Evolutionary conservation across 35 echinoderm and acorn worm genomes (phyloP), one percentile per base, ranked within the genome.

Genomic region (Lytechinus variegatus): DNA sequence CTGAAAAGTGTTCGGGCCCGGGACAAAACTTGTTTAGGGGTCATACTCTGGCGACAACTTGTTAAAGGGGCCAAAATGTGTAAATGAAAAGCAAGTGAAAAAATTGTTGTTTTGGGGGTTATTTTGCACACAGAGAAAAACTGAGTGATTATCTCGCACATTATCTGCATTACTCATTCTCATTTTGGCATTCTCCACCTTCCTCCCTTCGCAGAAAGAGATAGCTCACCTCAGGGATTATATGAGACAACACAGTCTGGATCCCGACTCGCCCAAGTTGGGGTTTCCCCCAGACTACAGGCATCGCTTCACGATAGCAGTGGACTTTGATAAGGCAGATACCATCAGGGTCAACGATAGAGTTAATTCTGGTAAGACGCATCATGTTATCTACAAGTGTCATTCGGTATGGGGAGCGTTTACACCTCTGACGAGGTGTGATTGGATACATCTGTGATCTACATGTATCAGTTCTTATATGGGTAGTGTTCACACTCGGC

Each of bases 151-250:
- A 79, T 79, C 66, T 27, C 14, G 7, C 61, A n/a, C 19, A 79
- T 58, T 9, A 54, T 28, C 9, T 94, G 8, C 27, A 29, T 56
- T 55, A 94, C 19, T 94, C 27, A 27, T 95, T 6, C 88, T 87
- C 14, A 94, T 54, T 94, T 96, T 79, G 9, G 33, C 33, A 27
- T 72, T 61, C 56, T 14, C 5, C 0, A 14, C 95, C 27, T 44
- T 44, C 27, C 86, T 54, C 24, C 54, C 10, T 87, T 86, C 92
- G 9, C 92, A 98, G 97, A 98, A 98, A 98, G 97, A 98, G 95
- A 98, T 98, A 95, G 96, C 96, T 33, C 92, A 97, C 89, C 89
- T 98, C 27, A 86, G 97, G 66, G 96, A 97, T 54, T 98, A 97
- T 71, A 86, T 98, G 33, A 95, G 86, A 13, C 97, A 97, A 56